Base-by-base conservation (phyloP, 2,888 invertebrate genomes). In the Mongoloraphidia duomilia region DNA sequence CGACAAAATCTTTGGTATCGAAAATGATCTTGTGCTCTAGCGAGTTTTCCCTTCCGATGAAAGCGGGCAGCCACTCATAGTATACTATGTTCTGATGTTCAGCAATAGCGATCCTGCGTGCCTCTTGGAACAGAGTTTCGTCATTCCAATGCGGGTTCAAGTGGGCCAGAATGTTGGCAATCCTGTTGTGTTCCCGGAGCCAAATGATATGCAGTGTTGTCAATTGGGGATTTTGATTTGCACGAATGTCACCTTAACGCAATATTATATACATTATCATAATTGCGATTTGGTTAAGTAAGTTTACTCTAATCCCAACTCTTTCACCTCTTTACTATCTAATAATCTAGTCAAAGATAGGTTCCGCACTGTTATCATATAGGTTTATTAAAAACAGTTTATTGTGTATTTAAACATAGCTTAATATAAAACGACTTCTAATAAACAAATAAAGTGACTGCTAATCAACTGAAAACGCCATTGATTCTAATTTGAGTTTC, bases 71-170 rank as follows among this genome's bases (percentile, higher is more conserved):
- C 73, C 82, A 86, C 64, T 86, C 85, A 60, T 84, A 82, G 62
- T 84, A 86, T 49, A 80, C 76, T 58, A 86, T 82, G 54, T 80
- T 76, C 61, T 86, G 86, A 58, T 79, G 74, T 62, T 81, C 71
- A 2, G 82, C 85, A 17, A 80, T 77, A 51, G 76, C 68, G 48
- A 86, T 83, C 37, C 79, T 72, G 44, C 84, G 71, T 0, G 84
- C 74, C 65, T 86, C 85, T 62, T 86, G 84, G 70, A 74, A 87
- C 8, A 79, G 61, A 0, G 72, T 79, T 63, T 86, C 85, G 57
- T 86, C 85, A 53, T 71, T 70, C 85, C 85, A 86, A 53, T 82
- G 81, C 0, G 83, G 83, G 65, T 89, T 89, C 34, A 86, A 59
- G 8, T 68, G 62, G 0, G 71, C 65, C 9, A 86, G 66, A 5